Base-by-base conservation (phyloP, 1,140 invertebrate species). In the Hypsibius dujardini region DNA sequence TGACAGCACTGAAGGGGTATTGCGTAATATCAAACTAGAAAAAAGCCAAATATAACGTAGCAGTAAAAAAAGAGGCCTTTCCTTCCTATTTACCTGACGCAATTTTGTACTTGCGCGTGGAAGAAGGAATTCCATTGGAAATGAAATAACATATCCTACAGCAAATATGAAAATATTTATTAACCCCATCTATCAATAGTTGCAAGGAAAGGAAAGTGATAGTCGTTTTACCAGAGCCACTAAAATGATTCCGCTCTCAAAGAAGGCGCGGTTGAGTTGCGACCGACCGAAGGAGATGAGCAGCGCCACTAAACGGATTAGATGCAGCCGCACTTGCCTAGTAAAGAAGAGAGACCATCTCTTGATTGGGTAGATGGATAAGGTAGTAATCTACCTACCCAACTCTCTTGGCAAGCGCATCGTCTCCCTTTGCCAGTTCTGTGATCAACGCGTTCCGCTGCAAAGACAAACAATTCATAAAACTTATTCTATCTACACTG, bases 141-240 rank as follows among this genome's bases (percentile, higher is more conserved):
- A 7, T 67, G 12, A 42, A 67, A 67, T 15, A 67, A 67, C 62
- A 67, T 67, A 15, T 67, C 62, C 62, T 67, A 42, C 42, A 67
- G 45, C 12, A 42, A 67, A 3, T 7, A 45, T 15, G 3, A 42
- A 7, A 67, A 15, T 42, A 15, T 15, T 15, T 12, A 7, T 42
- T 67, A 67, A 67, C 12, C 12, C 62, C 28, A 28, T 28, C 28
- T 28, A 28, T 28, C 28, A 28, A 28, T 28, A 28, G 28, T 28
- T 67, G 12, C 12, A 12, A 67, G 62, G 3, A 67, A 7, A 12
- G 7, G 50, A n/a, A 56, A 7, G 50, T 56, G 50, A 67, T 67
- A 67, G 45, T 67, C 45, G 12, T 67, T 12, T 67, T 67, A 67
- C 62, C 62, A 67, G 62, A 7, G 45, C 3, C 62, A 42, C 45